Evolutionary conservation across 2,888 invertebrate species (phyloP), one percentile per base, ranked within the genome.

Genomic region (Nematopogon swammerdamellus): DNA sequence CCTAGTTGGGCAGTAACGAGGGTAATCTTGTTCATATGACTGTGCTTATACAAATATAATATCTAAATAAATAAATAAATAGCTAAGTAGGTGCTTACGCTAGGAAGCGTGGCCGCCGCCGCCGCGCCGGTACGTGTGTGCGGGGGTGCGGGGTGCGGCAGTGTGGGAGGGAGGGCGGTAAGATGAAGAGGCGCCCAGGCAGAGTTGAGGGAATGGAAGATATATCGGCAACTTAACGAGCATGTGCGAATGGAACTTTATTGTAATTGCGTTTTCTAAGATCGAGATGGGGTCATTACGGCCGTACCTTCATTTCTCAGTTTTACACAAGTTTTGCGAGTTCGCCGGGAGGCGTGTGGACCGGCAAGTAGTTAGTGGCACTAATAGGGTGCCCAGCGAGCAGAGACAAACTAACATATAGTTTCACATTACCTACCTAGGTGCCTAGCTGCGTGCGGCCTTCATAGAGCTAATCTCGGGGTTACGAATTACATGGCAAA

Each of bases 241-340:
- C 73, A 72, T 73, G 74, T 74, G 73, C 67, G 75, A 76, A 76
- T 74, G 70, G 69, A 74, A 74, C 72, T 76, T 77, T 79, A 79
- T 76, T 79, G 77, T 77, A 80, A 80, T 80, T 79, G 79, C 76
- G 72, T 76, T 77, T 77, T 74, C 74, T 73, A 73, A 79, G 79
- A 77, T 76, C 71, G 71, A 65, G 71, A 67, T 70, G 65, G 74
- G 72, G 75, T 74, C 72, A 73, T 75, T 74, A 75, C 71, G 57
- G 66, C 63, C 69, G 11, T 18, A 44, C 44, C 44, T 19, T 19
- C 44, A 44, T 44, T 44, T 44, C 44, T 44, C 44, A 17, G 44
- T 44, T 44, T 44, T 44, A 44, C 44, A 44, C 18, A 44, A 44
- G 44, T 44, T 44, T 44, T 11, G 36, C 36, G 36, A 36, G 36